Evolutionary conservation across 2,888 invertebrate species (phyloP).

Genomic region (Drosophila pegasa): DNA sequence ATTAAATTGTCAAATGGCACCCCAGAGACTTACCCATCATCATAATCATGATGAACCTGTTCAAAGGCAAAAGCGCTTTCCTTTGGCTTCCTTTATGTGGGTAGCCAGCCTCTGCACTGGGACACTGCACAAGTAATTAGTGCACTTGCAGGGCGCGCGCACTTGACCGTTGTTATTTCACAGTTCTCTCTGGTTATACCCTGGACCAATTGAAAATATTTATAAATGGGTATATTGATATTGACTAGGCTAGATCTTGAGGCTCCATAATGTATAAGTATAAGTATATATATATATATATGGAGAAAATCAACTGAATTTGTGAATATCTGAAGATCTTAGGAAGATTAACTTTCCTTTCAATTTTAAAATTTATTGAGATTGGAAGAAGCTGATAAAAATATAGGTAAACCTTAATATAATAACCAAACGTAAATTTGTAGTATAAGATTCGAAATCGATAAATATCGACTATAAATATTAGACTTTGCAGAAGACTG

Average conservation of each 20-base stretch:
- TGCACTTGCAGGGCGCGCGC: slow-evolving; percentile 53
- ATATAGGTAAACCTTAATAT: too few relatives aligned
- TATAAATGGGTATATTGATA: not conserved
- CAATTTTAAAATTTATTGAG: too few relatives aligned
- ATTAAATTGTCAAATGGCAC: slow-evolving; percentile 52
- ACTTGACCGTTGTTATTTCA: slow-evolving; percentile 62
- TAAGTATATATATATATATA: not conserved
- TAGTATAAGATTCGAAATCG: not conserved
- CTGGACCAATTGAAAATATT: slow-evolving; percentile 3
- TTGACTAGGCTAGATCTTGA: not conserved
- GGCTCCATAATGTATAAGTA: not conserved
- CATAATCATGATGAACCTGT: slow-evolving; percentile 27
- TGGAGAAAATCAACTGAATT: not conserved
- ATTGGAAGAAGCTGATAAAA: not conserved
- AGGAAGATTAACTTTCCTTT: too few relatives aligned
- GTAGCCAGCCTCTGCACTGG: slow-evolving; percentile 30
- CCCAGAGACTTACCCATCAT: slow-evolving; percentile 34
- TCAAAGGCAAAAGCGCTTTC: slow-evolving; percentile 2
- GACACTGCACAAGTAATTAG: slow-evolving; percentile 65
- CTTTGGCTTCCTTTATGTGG: slow-evolving; percentile 8
- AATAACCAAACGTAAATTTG: too few relatives aligned
- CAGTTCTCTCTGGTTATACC: slow-evolving; percentile 19
- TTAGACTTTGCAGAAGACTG: not conserved
- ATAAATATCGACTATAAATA: not conserved
- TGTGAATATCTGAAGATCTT: not conserved